phyloP scores from a whole-genome alignment of 2,888 invertebrate species.

The Andrena flavipes region DNA sequence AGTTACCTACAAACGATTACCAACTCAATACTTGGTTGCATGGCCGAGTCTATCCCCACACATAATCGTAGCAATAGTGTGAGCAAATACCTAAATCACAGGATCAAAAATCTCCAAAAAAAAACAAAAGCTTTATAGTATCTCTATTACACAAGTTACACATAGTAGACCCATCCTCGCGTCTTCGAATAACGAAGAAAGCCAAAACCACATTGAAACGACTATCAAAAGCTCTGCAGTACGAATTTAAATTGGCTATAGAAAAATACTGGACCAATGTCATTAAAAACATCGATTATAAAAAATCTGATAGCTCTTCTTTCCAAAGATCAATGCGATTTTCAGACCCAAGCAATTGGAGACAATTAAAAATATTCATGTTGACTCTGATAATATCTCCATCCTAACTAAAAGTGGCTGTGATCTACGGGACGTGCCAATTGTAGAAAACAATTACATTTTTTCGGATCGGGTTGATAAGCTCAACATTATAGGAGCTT shows the following conservation, averaged over 20 bases:
- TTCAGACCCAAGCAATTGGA: not conserved
- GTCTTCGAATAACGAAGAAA: no score
- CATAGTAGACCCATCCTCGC: not conserved
- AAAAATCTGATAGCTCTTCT: not conserved
- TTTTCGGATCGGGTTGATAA: not conserved
- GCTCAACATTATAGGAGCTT: not conserved
- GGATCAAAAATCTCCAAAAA: not conserved
- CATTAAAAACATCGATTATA: not conserved
- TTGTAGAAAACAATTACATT: not conserved
- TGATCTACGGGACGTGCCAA: not conserved
- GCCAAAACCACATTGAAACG: not conserved
- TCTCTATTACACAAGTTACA: not conserved
- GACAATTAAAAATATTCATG: not conserved
- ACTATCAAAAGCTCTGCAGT: not conserved
- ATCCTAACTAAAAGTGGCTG: not conserved
- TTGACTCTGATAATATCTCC: not conserved
- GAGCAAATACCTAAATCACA: not conserved
- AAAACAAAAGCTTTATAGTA: not conserved
- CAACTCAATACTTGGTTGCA: not conserved
- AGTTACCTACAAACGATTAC: not conserved
- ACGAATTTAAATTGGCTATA: not conserved
- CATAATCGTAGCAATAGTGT: not conserved
- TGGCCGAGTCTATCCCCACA: not conserved
- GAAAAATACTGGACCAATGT: not conserved
- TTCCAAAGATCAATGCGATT: not conserved